phyloP scores from a whole-genome alignment of 2,113 vertebrate species.

The Cebus imitator region DNA sequence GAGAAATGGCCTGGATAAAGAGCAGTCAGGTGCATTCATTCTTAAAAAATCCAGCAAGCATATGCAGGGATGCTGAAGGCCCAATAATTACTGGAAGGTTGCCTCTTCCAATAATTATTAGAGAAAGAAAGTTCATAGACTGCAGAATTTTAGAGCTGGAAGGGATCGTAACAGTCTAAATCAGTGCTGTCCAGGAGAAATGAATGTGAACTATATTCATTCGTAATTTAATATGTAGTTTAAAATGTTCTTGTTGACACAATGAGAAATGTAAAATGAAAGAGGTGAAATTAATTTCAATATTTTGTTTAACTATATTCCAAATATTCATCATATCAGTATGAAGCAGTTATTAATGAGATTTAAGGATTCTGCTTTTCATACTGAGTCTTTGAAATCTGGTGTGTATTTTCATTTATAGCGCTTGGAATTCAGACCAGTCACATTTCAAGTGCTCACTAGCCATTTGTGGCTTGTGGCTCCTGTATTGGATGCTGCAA shows the following conservation, averaged over 20 bases:
- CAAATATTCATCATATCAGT: not conserved
- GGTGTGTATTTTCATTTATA: not conserved
- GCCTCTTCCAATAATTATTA: not conserved
- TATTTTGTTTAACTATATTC: not conserved
- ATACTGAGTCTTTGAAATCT: not conserved
- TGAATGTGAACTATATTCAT: not conserved
- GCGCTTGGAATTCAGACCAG: not conserved
- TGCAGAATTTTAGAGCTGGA: not conserved
- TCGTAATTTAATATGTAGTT: not conserved
- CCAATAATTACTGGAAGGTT: too few relatives aligned
- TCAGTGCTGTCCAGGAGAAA: not conserved
- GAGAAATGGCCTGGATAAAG: not conserved
- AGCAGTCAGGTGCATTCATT: not conserved
- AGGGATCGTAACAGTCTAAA: not conserved
- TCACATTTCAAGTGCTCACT: accelerated
- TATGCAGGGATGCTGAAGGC: not conserved
- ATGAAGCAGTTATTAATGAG: not conserved
- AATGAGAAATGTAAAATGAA: not conserved
- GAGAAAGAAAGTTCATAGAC: not conserved
- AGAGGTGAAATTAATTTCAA: not conserved
- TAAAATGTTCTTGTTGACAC: not conserved
- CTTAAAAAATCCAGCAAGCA: not conserved
- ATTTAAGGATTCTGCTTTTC: not conserved
- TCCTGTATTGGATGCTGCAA: too few relatives aligned
- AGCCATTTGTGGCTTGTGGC: not conserved